Percentiles rank a stretch among this genome's conserved stretches.
Evolutionary conservation across 1,140 invertebrate species (phyloP).

Genomic region (Marisa cornuarietis): DNA sequence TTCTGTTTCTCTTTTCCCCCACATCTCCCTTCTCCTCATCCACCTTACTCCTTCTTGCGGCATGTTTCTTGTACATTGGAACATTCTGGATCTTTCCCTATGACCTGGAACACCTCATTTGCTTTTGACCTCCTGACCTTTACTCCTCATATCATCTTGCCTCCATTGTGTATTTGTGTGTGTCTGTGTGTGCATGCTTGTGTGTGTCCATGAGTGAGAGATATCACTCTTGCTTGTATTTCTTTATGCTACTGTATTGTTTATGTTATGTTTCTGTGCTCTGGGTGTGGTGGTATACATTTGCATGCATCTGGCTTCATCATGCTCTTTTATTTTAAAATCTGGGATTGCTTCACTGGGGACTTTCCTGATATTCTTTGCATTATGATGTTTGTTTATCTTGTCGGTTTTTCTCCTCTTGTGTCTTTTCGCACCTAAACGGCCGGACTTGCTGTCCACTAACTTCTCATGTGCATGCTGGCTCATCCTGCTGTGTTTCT

Average conservation of each 20-base stretch:
- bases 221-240: neutral
- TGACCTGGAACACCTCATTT: neutral
- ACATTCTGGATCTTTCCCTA: neutral
- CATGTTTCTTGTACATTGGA: neutral
- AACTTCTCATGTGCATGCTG: neutral
- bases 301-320: neutral
- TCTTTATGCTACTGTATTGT: neutral
- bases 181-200: neutral
- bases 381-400: neutral
- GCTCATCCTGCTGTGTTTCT: neutral
- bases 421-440: constrained; percentile 12
- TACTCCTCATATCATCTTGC: neutral
- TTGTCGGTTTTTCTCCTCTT: neutral
- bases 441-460: constrained; percentile 18
- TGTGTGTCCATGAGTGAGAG: neutral
- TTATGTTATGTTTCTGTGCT: constrained; percentile 18
- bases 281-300: neutral
- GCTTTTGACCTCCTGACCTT: constrained; percentile 2
- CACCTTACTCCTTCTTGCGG: neutral
- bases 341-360: neutral
- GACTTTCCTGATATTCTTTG: neutral
- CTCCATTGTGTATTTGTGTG: neutral
- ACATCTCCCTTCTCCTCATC: neutral
- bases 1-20: constrained; percentile 7
- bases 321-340: neutral